Evolutionary conservation across 2,888 invertebrate species (phyloP).

Genomic region (Chirona hameri): DNA sequence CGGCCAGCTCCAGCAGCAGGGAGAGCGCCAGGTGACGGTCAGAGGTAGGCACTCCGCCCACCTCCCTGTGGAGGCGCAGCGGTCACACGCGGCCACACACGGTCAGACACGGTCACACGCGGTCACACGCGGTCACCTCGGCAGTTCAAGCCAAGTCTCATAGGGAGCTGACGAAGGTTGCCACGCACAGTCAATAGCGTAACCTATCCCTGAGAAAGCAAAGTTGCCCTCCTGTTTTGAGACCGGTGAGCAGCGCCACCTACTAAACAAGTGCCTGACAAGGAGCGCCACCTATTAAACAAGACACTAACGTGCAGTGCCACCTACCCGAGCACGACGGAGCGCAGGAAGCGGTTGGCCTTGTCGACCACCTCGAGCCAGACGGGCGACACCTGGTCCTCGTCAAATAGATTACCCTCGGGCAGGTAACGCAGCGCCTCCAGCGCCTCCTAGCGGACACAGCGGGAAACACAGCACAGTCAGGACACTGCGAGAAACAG

Average conservation of each 20-base stretch:
- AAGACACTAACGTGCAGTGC: too few relatives aligned
- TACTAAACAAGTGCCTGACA: too few relatives aligned
- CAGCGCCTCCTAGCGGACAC: conserved; percentile 74
- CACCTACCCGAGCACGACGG: conserved; percentile 82
- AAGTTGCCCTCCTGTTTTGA: too few relatives aligned
- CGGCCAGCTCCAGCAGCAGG: conserved; percentile 71
- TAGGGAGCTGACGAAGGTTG: too few relatives aligned
- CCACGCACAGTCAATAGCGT: too few relatives aligned
- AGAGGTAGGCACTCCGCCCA: conserved; percentile 62
- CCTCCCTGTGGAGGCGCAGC: conserved; percentile 48
- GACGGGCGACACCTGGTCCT: conserved; percentile 53
- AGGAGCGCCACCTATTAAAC: too few relatives aligned
- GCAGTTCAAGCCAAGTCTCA: too few relatives aligned
- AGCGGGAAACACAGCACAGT: conserved; percentile 45
- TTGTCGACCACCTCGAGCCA: conserved; percentile 94
- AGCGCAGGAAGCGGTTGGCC: conserved; percentile 86
- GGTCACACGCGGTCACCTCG: too few relatives aligned
- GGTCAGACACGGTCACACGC: too few relatives aligned
- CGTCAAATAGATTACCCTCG: conserved; percentile 77
- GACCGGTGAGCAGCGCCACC: too few relatives aligned
- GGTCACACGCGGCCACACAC: too few relatives aligned
- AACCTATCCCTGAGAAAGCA: too few relatives aligned
- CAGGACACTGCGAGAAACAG: neutral
- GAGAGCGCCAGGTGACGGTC: conserved; percentile 79
- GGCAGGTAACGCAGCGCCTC: conserved; percentile 82